Percentiles rank a stretch among this genome's conserved stretches.
Evolutionary conservation across 2,797 vertebrate genomes (phyloP).

Genomic region (Acanthurus tractus): DNA sequence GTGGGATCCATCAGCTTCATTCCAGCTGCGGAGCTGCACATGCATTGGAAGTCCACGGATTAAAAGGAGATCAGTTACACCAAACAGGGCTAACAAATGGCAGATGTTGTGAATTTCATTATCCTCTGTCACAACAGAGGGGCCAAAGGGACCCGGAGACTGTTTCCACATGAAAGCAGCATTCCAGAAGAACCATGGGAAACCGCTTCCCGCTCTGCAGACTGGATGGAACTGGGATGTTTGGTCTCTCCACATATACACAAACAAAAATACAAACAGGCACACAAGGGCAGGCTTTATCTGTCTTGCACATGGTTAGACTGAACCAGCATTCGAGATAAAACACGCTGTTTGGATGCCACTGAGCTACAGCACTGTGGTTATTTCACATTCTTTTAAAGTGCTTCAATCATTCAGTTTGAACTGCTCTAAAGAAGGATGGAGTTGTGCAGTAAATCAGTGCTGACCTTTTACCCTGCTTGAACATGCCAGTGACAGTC

Average conservation of each 20-base stretch:
- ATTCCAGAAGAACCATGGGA: conserved; percentile 74
- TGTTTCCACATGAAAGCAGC: conserved; percentile 80
- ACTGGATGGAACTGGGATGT: conserved; percentile 64
- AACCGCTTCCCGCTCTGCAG: conserved; percentile 64
- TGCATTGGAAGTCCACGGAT: conserved; percentile 72
- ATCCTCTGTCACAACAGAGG: conserved; percentile 79
- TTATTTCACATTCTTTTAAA: conserved; percentile 18
- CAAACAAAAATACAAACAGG: conserved; percentile 73
- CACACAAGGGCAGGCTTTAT: conserved; percentile 68
- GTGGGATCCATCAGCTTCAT: conserved; percentile 71
- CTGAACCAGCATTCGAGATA: conserved; percentile 45
- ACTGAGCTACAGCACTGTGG: conserved; percentile 23
- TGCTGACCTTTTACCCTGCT: conserved; percentile 7
- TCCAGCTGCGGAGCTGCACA: conserved; percentile 70
- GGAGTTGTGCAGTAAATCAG: not conserved
- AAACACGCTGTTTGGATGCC: conserved; percentile 38
- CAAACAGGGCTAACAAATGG: conserved; percentile 82
- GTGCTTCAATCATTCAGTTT: conserved; percentile 49
- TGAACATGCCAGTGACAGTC: not conserved
- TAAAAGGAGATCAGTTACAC: conserved; percentile 81
- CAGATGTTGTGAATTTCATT: conserved; percentile 85
- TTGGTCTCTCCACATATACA: conserved; percentile 67
- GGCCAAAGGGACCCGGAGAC: conserved; percentile 73
- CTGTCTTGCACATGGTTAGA: conserved; percentile 68
- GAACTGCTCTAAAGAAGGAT: conserved; percentile 15